phyloP scores from a whole-genome alignment of 1,140 invertebrate genomes.

The Cyclargus thomasi region DNA sequence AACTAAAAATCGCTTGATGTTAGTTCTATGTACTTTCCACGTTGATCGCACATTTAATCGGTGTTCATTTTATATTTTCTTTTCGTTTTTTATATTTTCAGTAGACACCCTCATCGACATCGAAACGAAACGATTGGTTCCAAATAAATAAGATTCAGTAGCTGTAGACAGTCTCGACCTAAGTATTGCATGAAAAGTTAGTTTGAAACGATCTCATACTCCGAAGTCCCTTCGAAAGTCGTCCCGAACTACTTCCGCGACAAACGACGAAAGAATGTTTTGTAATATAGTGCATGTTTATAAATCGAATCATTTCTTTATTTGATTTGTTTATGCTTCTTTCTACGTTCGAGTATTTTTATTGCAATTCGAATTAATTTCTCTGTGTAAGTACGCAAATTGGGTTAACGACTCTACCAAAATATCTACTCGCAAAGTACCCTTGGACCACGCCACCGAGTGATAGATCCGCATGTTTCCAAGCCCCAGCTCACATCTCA shows the following conservation, averaged over 20 bases:
- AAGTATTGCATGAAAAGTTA: conserved; percentile 12
- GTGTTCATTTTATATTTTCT: conserved; percentile 51
- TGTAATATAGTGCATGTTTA: conserved; percentile 16
- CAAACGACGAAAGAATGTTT: neutral
- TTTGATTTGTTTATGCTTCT: conserved; percentile 23
- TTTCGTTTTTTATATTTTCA: conserved; percentile 31
- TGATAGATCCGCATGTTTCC: conserved; percentile 72
- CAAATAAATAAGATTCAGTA: conserved; percentile 8
- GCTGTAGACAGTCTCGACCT: conserved; percentile 1
- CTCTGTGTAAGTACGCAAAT: conserved; percentile 44
- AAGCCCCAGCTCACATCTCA: conserved; percentile 72
- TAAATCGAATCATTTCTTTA: conserved; percentile 10
- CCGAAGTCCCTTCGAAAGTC: neutral
- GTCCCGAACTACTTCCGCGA: conserved; percentile 11
- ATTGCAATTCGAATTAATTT: conserved; percentile 27
- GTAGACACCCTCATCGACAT: conserved; percentile 24
- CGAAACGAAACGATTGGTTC: conserved; percentile 19
- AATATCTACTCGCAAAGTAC: conserved; percentile 64
- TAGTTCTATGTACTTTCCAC: conserved; percentile 62
- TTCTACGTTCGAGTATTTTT: conserved; percentile 13
- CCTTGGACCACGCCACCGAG: conserved; percentile 73
- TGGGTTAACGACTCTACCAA: conserved; percentile 54
- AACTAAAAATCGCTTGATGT: conserved; percentile 56
- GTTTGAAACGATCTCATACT: conserved; percentile 1
- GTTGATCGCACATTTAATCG: conserved; percentile 61